These are phyloP conservation scores for Vireo griseus DNA, from an alignment of 2,797 vertebrate genomes.

Conservation along the genomic window DNA sequence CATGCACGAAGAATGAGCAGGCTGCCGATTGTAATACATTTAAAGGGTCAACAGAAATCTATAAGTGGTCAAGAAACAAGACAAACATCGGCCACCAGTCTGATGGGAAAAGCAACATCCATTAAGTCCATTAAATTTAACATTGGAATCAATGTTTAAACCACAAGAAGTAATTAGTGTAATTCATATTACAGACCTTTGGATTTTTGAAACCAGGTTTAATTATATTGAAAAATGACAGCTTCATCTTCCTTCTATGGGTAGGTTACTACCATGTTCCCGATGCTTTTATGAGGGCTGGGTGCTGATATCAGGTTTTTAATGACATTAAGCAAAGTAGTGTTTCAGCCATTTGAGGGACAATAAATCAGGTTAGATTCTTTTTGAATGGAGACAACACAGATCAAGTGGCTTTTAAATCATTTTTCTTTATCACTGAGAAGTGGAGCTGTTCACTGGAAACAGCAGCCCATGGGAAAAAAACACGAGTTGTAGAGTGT, in stretches of 20 bases:
- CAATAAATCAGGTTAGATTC: constrained; percentile 66
- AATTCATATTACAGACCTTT: constrained; percentile 78
- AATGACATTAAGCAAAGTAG: constrained; percentile 66
- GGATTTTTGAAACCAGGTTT: constrained; percentile 75
- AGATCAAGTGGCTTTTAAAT: constrained; percentile 66
- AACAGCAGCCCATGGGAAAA: neutral
- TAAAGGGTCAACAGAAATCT: constrained; percentile 82
- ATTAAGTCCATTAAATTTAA: constrained; percentile 97
- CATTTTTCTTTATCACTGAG: constrained; percentile 45
- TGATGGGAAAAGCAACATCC: constrained; percentile 88
- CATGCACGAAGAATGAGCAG: constrained; percentile 75
- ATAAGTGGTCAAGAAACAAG: constrained; percentile 88
- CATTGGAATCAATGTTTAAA: constrained; percentile 91
- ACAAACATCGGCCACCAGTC: constrained; percentile 84
- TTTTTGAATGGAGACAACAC: constrained; percentile 60
- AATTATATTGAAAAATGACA: constrained; percentile 79
- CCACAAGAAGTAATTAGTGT: constrained; percentile 84
- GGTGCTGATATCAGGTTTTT: constrained; percentile 57
- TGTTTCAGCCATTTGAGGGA: constrained; percentile 62
- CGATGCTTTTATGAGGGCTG: constrained; percentile 61
- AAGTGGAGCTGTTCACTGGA: constrained; percentile 35
- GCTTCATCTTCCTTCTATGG: constrained; percentile 68
- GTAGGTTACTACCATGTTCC: constrained; percentile 57
- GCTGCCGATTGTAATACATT: constrained; percentile 81
- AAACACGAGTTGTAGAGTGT: neutral